phyloP scores from a whole-genome alignment of 1,140 invertebrate species.

The Eueides isabella region DNA sequence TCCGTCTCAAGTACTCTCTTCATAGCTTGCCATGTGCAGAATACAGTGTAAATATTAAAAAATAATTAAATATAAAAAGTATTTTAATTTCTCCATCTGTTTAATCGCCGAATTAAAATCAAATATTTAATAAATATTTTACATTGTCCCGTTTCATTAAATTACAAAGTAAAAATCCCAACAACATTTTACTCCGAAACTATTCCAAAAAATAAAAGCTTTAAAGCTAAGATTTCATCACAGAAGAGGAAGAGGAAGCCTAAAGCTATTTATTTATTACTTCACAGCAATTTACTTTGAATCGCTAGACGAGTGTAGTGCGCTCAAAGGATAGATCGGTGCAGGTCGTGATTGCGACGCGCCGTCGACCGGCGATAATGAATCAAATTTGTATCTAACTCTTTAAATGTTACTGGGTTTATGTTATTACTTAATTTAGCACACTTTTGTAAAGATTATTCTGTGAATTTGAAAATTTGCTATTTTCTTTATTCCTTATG shows the following conservation, averaged over 20 bases:
- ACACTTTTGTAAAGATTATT: too few species aligned
- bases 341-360: conserved; percentile 8
- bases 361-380: conserved; percentile 2
- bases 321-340: conserved; percentile 9
- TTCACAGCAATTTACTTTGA: conserved; percentile 13
- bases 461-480: too few species aligned
- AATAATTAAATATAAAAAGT: too few species aligned
- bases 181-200: not conserved
- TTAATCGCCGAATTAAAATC: too few species aligned
- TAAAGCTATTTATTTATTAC: conserved; percentile 9
- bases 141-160: not conserved
- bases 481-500: too few species aligned
- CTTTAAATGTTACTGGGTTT: conserved; percentile 2
- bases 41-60: too few species aligned
- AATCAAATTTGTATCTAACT: conserved; percentile 8
- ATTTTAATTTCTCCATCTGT: too few species aligned
- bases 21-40: too few species aligned
- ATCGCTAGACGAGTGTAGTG: not conserved
- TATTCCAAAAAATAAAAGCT: not conserved
- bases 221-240: not conserved
- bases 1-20: too few species aligned
- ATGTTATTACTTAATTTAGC: not conserved
- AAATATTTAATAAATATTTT: too few species aligned
- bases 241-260: conserved; percentile 1
- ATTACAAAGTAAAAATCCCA: too few species aligned